Conservation (phyloP, 2,797 vertebrate genomes). For the Amphiprion clarkii region DNA sequence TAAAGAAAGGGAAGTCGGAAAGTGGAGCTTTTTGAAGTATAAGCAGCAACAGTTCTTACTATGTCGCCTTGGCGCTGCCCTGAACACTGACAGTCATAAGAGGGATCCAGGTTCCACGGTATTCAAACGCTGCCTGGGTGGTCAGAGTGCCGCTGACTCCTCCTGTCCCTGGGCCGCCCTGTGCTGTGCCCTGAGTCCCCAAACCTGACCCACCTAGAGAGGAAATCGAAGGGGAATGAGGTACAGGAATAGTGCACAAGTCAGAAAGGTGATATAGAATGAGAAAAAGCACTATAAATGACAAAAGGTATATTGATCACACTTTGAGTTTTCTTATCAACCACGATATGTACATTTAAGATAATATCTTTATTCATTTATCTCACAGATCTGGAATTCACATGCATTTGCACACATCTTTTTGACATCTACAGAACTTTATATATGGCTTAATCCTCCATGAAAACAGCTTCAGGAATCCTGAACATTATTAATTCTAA, state of each 20-base stretch:
- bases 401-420: background rate
- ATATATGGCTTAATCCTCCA: background rate
- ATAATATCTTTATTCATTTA: no score
- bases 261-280: background rate
- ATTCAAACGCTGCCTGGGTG: conserved; percentile 97
- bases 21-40: background rate
- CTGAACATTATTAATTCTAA: background rate
- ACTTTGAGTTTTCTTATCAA: background rate
- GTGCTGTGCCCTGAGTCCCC: conserved; percentile 84
- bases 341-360: no score
- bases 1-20: background rate
- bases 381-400: background rate
- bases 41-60: conserved; percentile 86
- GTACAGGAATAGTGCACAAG: background rate
- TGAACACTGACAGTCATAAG: conserved; percentile 95
- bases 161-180: conserved; percentile 86
- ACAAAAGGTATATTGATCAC: background rate
- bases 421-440: no score
- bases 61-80: conserved; percentile 97
- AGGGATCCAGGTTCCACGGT: conserved; percentile 98
- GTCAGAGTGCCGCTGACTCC: conserved; percentile 87
- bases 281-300: no score
- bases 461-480: background rate
- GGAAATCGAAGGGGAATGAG: background rate
- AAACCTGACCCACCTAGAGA: conserved; percentile 83